Conservation (phyloP, 2,888 invertebrate species). For the Scaptomyza polygonia region DNA sequence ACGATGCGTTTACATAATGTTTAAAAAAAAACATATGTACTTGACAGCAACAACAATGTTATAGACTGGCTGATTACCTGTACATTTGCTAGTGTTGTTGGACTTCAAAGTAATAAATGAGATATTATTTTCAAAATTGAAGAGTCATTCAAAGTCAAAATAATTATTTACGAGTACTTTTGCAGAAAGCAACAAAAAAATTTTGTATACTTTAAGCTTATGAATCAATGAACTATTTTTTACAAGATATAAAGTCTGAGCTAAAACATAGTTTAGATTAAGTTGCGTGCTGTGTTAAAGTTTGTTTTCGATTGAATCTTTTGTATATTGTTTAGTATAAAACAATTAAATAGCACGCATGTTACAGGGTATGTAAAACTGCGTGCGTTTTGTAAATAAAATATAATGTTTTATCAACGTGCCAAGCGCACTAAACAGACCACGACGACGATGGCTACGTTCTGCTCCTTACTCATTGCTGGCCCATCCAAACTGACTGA, state of each 20-base stretch:
- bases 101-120: neutral
- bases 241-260: too few species aligned
- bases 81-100: neutral
- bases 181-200: too few species aligned
- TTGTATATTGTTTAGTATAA: too few species aligned
- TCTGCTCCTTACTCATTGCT: neutral
- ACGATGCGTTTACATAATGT: slow-evolving; percentile 49
- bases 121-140: too few species aligned
- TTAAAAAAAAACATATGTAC: slow-evolving; percentile 34
- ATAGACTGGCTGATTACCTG: slow-evolving; percentile 19
- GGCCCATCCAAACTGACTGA: slow-evolving; percentile 26
- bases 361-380: slow-evolving; percentile 41
- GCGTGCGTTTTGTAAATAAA: slow-evolving; percentile 72
- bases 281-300: too few species aligned
- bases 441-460: neutral
- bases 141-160: too few species aligned
- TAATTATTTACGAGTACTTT: too few species aligned
- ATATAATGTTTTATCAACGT: slow-evolving; percentile 80
- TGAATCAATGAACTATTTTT: too few species aligned
- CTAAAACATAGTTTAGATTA: too few species aligned
- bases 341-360: neutral
- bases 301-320: too few species aligned
- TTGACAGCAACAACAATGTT: rapidly evolving
- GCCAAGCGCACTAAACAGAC: slow-evolving; percentile 70
- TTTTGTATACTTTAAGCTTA: too few species aligned